Percentiles rank a stretch among this genome's conserved stretches.
These are phyloP conservation scores for Ptychodera flava DNA, from an alignment of 35 echinoderm and acorn worm genomes.

Conservation along the genomic window DNA sequence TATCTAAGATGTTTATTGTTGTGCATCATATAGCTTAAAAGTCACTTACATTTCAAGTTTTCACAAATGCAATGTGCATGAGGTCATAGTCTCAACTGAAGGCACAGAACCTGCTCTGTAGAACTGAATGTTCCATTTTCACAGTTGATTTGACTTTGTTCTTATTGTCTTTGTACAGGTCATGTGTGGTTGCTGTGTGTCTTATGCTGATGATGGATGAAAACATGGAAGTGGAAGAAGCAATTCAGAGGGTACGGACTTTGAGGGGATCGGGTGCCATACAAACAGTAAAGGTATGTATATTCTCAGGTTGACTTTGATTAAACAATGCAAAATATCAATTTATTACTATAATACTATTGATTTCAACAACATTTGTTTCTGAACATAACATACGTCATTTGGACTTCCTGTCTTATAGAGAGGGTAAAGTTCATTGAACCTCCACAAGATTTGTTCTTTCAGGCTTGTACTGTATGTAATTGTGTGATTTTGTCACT, in stretches of 20 bases:
- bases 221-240: conserved; percentile 39
- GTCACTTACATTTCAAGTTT: too few species aligned
- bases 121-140: too few species aligned
- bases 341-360: background rate
- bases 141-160: too few species aligned
- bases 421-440: too few species aligned
- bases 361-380: background rate
- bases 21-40: too few species aligned
- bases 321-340: background rate
- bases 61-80: too few species aligned
- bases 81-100: too few species aligned
- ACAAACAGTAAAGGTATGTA: conserved; percentile 75
- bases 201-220: conserved; percentile 53
- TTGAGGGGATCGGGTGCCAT: conserved; percentile 75
- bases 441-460: too few species aligned
- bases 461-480: too few species aligned
- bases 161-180: too few species aligned
- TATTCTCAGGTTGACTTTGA: background rate
- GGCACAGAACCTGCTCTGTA: too few species aligned
- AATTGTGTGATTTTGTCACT: background rate
- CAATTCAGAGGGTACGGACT: conserved; percentile 45
- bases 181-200: conserved; percentile 64
- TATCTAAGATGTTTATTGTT: too few species aligned
- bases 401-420: conserved; percentile 9
- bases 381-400: background rate